Evolutionary conservation across 2,113 vertebrate genomes (phyloP).

Genomic region (Ceyx cyanopectus): DNA sequence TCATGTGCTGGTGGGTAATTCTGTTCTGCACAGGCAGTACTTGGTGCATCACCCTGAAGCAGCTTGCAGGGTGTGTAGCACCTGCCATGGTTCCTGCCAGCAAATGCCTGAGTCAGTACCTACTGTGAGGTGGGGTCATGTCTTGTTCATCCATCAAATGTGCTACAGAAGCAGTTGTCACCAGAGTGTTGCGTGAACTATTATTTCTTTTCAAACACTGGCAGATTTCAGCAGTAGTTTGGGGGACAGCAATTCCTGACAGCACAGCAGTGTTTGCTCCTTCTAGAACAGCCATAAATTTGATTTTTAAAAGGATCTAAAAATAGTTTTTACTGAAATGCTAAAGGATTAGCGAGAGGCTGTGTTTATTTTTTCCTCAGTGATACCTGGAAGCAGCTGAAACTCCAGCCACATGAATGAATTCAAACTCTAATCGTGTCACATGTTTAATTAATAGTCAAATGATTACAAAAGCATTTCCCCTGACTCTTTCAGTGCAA

Average conservation of each 20-base stretch:
- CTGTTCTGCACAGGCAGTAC: neutral
- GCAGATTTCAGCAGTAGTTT: neutral
- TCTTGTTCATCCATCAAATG: neutral
- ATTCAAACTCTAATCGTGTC: neutral
- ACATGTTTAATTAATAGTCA: neutral
- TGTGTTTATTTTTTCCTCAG: neutral
- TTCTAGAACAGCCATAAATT: neutral
- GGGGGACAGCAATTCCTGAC: neutral
- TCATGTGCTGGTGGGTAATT: rapidly evolving
- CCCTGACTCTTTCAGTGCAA: neutral
- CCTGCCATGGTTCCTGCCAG: neutral
- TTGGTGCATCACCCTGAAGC: rapidly evolving
- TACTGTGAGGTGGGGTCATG: no score
- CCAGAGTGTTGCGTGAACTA: neutral
- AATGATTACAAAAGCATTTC: neutral
- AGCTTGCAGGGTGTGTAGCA: neutral
- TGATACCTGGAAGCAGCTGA: neutral
- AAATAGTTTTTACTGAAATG: neutral
- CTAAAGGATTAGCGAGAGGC: neutral
- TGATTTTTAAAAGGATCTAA: neutral
- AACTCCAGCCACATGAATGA: constrained; percentile 14
- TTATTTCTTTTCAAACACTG: neutral
- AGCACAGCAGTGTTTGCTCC: neutral
- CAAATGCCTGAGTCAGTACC: neutral
- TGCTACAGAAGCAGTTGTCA: neutral